Evolutionary conservation across 2,888 invertebrate genomes (phyloP), one percentile per base, ranked within the genome.

Genomic region (Polietes domitor): DNA sequence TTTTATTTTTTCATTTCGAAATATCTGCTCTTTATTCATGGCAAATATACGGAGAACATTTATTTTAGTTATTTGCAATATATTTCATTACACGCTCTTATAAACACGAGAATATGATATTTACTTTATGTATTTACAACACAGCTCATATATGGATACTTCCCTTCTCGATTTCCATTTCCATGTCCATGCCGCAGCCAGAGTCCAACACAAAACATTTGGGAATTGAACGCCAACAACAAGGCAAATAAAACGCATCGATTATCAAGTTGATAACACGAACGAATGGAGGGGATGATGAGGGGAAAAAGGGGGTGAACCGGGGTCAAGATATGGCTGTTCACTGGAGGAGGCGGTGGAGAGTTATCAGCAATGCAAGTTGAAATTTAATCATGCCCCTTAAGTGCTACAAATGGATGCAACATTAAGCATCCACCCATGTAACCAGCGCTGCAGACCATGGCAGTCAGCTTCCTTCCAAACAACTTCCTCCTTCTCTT

Each of bases 381-480:
- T 65, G 71, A 74, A 82, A 77, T 75, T 82, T 77, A 85, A 85
- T 85, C 85, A 80, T 77, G 77, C 74, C 74, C 28, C 75, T 82
- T 85, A 82, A 85, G 80, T 82, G 77, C 82, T 82, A 65, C 80
- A 77, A 85, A 77, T 80, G 77, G 26, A 80, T 80, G 77, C 53
- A 80, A 74, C 65, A 80, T 85, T 71, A 73, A 82, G 24, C 55
- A 78, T 73, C 73, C 19, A 19, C 21, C 21, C n/a, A n/a, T n/a
- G 10, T 37, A 37, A 37, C 9, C 37, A 9, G 12, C 1, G 37
- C 12, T 37, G 4, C 10, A 37, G 12, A 37, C 37, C 37, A 37
- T 37, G 12, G 37, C 37, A 10, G 37, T 3, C n/a, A n/a, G 10
- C 37, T 37, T 9, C 12, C 12, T 37, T 1, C n/a, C 1, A 10